Percentiles rank a stretch among this genome's conserved stretches.
Evolutionary conservation across 2,113 vertebrate genomes (phyloP).

Genomic region (Lontra canadensis): DNA sequence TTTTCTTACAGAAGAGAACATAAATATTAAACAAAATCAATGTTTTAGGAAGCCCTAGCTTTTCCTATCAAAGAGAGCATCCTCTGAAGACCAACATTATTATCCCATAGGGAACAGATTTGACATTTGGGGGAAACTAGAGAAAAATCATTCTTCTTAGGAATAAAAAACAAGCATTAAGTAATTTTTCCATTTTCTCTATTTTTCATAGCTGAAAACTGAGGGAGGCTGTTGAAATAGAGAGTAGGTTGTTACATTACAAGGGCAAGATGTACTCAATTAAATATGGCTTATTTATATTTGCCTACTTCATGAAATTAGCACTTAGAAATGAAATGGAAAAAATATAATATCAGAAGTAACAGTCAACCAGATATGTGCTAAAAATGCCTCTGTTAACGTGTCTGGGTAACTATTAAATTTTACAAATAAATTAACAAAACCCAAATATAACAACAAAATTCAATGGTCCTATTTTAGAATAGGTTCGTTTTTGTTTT

Average conservation of each 20-base stretch:
- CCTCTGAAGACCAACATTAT: not conserved
- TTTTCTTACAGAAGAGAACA: not conserved
- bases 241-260: not conserved
- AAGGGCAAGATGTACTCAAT: not conserved
- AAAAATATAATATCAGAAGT: not conserved
- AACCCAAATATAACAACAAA: not conserved
- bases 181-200: conserved; percentile 8
- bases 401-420: not conserved
- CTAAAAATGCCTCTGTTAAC: not conserved
- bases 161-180: not conserved
- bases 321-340: conserved; percentile 4
- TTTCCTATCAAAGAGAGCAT: not conserved
- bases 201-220: not conserved
- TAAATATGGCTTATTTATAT: not conserved
- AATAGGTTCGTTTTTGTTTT: not conserved
- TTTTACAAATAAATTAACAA: not conserved
- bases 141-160: not conserved
- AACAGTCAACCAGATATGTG: not conserved
- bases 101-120: not conserved
- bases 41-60: not conserved
- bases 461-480: not conserved
- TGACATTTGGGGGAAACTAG: not conserved
- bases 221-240: not conserved
- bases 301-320: conserved; percentile 4
- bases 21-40: conserved; percentile 4